These are phyloP conservation scores for Melanotus villosus DNA, from an alignment of 2,888 invertebrate species.

Conservation along the genomic window DNA sequence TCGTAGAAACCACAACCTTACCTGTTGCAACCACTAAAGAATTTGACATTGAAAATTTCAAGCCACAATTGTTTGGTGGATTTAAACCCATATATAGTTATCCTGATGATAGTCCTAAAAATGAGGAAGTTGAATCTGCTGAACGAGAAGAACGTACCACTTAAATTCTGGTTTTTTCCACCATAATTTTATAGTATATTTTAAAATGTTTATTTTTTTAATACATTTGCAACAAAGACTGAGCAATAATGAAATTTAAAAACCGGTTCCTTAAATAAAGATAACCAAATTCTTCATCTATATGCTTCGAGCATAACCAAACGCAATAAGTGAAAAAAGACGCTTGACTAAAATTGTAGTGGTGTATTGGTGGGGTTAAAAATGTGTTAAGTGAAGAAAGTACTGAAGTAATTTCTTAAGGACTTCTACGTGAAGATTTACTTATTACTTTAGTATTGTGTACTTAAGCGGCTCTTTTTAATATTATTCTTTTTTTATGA, in stretches of 20 bases:
- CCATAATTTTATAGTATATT: background rate
- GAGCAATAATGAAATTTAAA: too few species aligned
- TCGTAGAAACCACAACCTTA: slow-evolving; percentile 61
- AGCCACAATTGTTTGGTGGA: slow-evolving; percentile 78
- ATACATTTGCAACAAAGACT: too few species aligned
- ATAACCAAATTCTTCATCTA: background rate
- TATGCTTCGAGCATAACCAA: background rate
- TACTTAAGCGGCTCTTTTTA: too few species aligned
- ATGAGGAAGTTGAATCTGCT: background rate
- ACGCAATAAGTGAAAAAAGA: background rate
- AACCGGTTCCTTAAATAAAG: too few species aligned
- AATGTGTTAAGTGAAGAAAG: background rate
- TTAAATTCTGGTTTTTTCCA: background rate
- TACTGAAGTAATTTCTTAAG: slow-evolving; percentile 8
- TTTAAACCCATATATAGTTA: slow-evolving; percentile 77
- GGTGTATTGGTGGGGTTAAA: slow-evolving; percentile 18
- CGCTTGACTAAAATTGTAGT: background rate
- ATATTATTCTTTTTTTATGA: background rate
- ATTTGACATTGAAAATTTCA: slow-evolving; percentile 78
- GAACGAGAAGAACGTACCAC: background rate
- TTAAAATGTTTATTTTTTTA: too few species aligned
- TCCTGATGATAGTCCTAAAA: slow-evolving; percentile 52
- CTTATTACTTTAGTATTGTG: background rate
- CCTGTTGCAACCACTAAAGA: slow-evolving; percentile 67
- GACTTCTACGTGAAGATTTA: background rate